phyloP scores from a whole-genome alignment of 2,797 vertebrate species.

The Lophotriccus pileatus region DNA sequence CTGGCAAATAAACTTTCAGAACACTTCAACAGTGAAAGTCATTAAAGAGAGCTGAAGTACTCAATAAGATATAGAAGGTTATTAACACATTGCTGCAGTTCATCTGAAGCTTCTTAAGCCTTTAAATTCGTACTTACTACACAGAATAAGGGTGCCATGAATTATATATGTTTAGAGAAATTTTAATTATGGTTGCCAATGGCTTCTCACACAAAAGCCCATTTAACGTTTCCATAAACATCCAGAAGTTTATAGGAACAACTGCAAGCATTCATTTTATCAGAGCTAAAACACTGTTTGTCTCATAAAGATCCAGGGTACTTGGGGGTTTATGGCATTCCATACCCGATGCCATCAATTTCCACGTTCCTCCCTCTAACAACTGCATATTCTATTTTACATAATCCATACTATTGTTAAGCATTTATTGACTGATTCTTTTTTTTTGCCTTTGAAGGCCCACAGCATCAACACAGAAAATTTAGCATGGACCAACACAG shows the following conservation, averaged over 20 bases:
- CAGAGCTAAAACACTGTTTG: not conserved
- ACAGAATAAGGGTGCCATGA: not conserved
- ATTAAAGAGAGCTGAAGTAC: constrained; percentile 28
- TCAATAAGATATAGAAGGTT: constrained; percentile 14
- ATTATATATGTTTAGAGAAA: not conserved
- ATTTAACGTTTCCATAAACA: constrained; percentile 12
- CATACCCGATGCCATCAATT: not conserved
- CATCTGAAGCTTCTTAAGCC: constrained; percentile 39
- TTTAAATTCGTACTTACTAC: constrained; percentile 46
- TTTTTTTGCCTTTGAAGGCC: constrained; percentile 31
- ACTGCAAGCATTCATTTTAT: not conserved
- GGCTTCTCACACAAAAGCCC: not conserved
- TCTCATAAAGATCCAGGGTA: not conserved
- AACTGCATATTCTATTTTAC: not conserved
- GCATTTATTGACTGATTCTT: constrained; percentile 37
- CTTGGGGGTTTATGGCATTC: not conserved
- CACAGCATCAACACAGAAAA: not conserved
- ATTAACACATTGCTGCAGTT: constrained; percentile 12
- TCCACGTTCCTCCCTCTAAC: not conserved
- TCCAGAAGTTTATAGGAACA: not conserved
- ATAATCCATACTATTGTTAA: constrained; percentile 40
- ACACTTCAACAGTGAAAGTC: not conserved
- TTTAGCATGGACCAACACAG: not conserved
- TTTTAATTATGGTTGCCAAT: constrained; percentile 39
- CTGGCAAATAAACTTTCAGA: constrained; percentile 39